These are phyloP conservation scores for Seriola rivoliana DNA, from an alignment of 2,113 vertebrate genomes.

Conservation along the genomic window DNA sequence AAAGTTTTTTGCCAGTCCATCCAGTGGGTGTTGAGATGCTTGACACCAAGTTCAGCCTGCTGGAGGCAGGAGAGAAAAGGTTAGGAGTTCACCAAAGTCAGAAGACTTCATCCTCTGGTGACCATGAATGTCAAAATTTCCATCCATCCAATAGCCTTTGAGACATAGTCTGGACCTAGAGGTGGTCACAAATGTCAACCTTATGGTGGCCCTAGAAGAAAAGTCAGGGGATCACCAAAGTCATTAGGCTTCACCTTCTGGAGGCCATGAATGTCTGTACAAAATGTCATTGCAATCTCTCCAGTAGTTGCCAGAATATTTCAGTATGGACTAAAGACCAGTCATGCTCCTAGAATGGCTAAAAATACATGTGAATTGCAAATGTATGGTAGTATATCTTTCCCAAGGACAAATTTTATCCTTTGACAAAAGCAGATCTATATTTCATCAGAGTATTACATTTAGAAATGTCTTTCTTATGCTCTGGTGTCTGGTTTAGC, in stretches of 20 bases:
- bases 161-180: neutral
- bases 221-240: neutral
- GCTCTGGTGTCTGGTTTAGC: constrained; percentile 14
- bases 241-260: neutral
- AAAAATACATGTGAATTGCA: neutral
- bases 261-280: neutral
- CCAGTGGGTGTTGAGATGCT: neutral
- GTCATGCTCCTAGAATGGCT: neutral
- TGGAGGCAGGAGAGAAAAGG: neutral
- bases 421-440: neutral
- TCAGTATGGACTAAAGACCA: neutral
- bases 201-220: neutral
- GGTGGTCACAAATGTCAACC: neutral
- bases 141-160: neutral
- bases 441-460: constrained; percentile 20
- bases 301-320: neutral
- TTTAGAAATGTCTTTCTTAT: constrained; percentile 39
- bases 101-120: neutral
- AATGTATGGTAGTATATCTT: neutral
- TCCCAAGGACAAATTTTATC: constrained; percentile 1
- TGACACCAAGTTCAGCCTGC: neutral
- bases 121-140: neutral
- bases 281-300: neutral
- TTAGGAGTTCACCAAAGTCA: neutral
- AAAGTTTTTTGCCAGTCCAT: neutral